These are phyloP conservation scores for Montipora foliosa DNA, from an alignment of 64 coral and sea anemone species.

Conservation along the genomic window DNA sequence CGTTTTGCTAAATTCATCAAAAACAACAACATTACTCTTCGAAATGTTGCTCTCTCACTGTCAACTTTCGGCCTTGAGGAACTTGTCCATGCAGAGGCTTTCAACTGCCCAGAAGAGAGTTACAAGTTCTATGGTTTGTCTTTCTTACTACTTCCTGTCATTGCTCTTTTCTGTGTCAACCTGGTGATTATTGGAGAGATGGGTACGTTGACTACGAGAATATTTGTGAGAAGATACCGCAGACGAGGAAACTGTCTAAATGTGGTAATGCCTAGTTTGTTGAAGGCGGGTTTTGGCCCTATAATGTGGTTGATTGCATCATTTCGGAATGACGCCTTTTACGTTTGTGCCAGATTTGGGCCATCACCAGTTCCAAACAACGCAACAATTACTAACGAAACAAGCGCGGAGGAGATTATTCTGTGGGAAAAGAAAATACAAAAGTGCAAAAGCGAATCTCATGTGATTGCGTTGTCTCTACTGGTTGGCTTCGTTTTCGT, in stretches of 20 bases:
- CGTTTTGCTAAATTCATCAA: background rate
- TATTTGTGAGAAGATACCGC: constrained; percentile 20
- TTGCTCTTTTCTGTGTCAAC: constrained; percentile 45
- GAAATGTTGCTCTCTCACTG: constrained; percentile 1
- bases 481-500: too few relatives aligned
- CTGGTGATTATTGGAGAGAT: constrained; percentile 32
- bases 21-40: constrained; percentile 18
- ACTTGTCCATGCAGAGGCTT: constrained; percentile 4
- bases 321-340: background rate
- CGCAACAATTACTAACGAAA: background rate
- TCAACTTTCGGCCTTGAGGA: constrained; percentile 25
- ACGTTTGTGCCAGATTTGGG: constrained; percentile 7
- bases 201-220: constrained; percentile 11
- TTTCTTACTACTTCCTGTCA: constrained; percentile 24
- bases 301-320: background rate
- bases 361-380: background rate
- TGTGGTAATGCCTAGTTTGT: background rate
- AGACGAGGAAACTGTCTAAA: background rate
- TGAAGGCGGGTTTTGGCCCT: constrained; percentile 10
- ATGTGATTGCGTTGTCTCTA: too few relatives aligned
- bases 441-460: too few relatives aligned
- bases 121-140: constrained; percentile 19
- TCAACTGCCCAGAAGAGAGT: constrained; percentile 33
- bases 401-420: too few relatives aligned
- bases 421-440: too few relatives aligned